Conservation (phyloP, 2,797 vertebrate species). For the Chloroceryle amazona region DNA sequence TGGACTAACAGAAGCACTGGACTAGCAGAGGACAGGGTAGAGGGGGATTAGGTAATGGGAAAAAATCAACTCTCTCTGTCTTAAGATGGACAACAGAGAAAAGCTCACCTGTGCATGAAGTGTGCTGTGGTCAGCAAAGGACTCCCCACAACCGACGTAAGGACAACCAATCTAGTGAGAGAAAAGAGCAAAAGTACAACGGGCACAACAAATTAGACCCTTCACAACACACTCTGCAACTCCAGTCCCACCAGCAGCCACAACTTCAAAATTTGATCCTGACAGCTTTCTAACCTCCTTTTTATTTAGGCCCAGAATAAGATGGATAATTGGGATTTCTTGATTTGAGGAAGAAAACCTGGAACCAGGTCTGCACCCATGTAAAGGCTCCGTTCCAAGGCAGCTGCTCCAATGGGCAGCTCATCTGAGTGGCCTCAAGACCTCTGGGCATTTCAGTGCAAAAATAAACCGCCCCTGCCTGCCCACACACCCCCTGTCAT, state of each 20-base stretch:
- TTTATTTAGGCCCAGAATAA: not conserved
- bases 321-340: not conserved
- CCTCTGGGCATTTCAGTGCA: not conserved
- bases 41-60: not conserved
- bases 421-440: not conserved
- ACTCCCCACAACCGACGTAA: slow-evolving; percentile 97
- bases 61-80: not conserved
- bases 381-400: not conserved
- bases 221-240: not conserved
- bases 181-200: not conserved
- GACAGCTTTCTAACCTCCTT: not conserved
- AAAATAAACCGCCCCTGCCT: not conserved
- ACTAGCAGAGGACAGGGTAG: not conserved
- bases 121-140: slow-evolving; percentile 96
- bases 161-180: slow-evolving; percentile 88
- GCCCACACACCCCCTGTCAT: accelerated
- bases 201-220: not conserved
- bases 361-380: not conserved
- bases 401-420: not conserved
- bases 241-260: not conserved
- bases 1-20: too few relatives aligned
- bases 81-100: not conserved
- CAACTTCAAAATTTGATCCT: not conserved
- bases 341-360: not conserved
- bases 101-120: slow-evolving; percentile 93